Evolutionary conservation across 2,113 vertebrate species (phyloP).

Genomic region (Sapajus apella): DNA sequence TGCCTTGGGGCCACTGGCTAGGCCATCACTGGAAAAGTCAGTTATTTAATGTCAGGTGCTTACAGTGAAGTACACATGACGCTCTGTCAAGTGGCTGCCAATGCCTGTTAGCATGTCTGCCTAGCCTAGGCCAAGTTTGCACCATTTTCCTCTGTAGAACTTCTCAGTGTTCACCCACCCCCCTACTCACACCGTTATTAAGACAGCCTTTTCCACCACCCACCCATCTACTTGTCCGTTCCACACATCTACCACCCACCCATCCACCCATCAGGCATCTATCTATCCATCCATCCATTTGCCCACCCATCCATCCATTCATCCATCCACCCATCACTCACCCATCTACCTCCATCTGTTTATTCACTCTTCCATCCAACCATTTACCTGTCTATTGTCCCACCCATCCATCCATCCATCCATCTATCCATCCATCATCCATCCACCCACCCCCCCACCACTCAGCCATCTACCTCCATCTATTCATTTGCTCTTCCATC

Average conservation of each 20-base stretch:
- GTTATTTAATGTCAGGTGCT: background rate
- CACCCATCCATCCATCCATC: background rate
- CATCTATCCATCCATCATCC: background rate
- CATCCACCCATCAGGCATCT: background rate
- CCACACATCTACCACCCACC: no score
- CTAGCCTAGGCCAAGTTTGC: background rate
- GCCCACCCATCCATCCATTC: background rate
- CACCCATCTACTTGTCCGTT: background rate
- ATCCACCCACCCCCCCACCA: background rate
- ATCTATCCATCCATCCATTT: accelerated
- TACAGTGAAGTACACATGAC: background rate
- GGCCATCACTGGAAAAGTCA: accelerated
- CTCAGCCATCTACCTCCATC: accelerated
- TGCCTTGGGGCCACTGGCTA: no score
- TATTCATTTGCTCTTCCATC: background rate
- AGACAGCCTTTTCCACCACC: background rate
- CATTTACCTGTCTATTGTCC: no score
- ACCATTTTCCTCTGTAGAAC: background rate
- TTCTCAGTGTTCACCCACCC: background rate
- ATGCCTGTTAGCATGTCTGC: background rate
- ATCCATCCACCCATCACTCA: accelerated
- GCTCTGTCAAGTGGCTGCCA: background rate
- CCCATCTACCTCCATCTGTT: background rate
- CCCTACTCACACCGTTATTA: accelerated
- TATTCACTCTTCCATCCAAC: background rate